Evolutionary conservation across 1,140 invertebrate species (phyloP).

Genomic region (Drosophila nigromelanica): DNA sequence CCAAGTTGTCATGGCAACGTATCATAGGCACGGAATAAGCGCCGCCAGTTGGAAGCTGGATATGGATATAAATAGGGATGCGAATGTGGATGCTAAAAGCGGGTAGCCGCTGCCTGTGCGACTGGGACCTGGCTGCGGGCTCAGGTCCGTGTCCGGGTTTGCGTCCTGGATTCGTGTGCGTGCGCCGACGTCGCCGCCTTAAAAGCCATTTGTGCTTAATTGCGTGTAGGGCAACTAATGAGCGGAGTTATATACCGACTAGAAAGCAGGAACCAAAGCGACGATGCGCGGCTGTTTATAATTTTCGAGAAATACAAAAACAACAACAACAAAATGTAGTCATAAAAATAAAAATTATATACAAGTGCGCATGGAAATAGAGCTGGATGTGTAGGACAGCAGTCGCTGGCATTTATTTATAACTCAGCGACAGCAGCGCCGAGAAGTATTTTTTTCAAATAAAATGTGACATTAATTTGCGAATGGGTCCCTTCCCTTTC

Average conservation of each 20-base stretch:
- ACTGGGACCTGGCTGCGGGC: neutral
- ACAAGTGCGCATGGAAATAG: constrained; percentile 14
- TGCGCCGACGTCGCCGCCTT: constrained; percentile 57
- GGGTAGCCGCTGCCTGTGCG: neutral
- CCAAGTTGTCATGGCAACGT: constrained; percentile 72
- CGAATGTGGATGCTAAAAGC: constrained; percentile 1
- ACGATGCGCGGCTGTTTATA: constrained; percentile 67
- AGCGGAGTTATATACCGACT: constrained; percentile 76
- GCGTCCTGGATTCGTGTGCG: constrained; percentile 46
- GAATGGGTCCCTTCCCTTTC: constrained; percentile 25
- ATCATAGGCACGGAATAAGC: constrained; percentile 59
- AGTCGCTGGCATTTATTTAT: constrained; percentile 64
- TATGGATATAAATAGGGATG: constrained; percentile 7
- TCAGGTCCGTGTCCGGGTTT: neutral
- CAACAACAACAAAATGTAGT: constrained; percentile 1
- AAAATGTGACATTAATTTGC: constrained; percentile 78
- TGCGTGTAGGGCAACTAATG: constrained; percentile 82
- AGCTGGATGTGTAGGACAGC: constrained; percentile 17
- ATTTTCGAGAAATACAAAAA: constrained; percentile 47
- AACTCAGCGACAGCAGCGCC: constrained; percentile 27
- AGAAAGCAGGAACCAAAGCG: constrained; percentile 34
- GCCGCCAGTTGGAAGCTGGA: constrained; percentile 28
- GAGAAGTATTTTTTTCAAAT: constrained; percentile 56
- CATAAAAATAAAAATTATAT: constrained; percentile 21
- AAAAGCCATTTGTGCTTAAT: constrained; percentile 82